phyloP scores from a whole-genome alignment of 1,140 invertebrate genomes.

The Drosophila subobscura region DNA sequence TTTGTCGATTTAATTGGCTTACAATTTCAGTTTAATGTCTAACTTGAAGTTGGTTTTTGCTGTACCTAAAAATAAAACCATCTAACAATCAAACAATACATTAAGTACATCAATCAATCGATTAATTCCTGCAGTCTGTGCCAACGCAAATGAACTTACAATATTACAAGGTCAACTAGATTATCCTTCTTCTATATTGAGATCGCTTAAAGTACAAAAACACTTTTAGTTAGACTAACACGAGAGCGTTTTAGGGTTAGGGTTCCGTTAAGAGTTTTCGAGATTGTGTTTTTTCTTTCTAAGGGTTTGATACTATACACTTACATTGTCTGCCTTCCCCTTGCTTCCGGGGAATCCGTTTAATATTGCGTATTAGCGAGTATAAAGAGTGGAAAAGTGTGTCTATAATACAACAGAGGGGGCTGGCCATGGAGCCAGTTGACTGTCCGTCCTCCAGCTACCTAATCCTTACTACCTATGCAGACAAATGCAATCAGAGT shows the following conservation, averaged over 20 bases:
- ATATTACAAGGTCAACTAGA: conserved; percentile 46
- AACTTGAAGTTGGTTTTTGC: conserved; percentile 40
- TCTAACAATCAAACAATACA: conserved; percentile 62
- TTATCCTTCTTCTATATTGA: conserved; percentile 63
- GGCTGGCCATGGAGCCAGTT: conserved; percentile 24
- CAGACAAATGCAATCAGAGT: conserved; percentile 46
- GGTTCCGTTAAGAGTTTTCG: conserved; percentile 14
- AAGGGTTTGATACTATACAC: conserved; percentile 62
- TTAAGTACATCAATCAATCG: conserved; percentile 28
- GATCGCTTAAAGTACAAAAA: conserved; percentile 76
- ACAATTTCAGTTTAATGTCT: conserved; percentile 16
- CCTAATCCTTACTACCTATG: conserved; percentile 57
- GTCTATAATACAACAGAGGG: conserved; percentile 74
- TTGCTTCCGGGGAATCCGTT: conserved; percentile 15
- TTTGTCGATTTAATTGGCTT: conserved; percentile 52
- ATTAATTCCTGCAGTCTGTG: conserved; percentile 63
- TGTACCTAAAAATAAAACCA: conserved; percentile 42
- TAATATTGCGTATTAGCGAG: conserved; percentile 65
- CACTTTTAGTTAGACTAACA: conserved; percentile 78
- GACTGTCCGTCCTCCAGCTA: conserved; percentile 49
- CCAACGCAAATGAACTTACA: conserved; percentile 72
- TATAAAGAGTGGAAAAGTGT: conserved; percentile 79
- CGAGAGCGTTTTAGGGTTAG: conserved; percentile 49
- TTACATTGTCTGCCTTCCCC: conserved; percentile 36
- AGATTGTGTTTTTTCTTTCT: conserved; percentile 17